Percentiles rank a stretch among this genome's conserved stretches.
These are phyloP conservation scores for Hyperopisus bebe DNA, from an alignment of 2,113 vertebrate genomes.

Conservation along the genomic window DNA sequence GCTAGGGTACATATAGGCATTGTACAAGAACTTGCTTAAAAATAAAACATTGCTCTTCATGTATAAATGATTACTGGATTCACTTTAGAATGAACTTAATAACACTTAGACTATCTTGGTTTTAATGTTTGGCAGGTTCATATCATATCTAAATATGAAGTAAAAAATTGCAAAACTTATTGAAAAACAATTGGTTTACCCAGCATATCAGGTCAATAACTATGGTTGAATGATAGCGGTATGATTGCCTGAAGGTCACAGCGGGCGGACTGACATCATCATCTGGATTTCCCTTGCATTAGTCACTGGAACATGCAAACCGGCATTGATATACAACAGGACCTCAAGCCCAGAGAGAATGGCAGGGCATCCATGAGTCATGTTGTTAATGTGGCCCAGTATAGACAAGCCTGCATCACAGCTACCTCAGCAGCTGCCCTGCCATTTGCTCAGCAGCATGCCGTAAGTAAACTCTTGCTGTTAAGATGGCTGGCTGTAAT, in stretches of 20 bases:
- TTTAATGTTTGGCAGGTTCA: background rate
- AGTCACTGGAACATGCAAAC: constrained; percentile 61
- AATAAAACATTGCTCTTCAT: background rate
- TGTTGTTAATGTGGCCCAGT: constrained; percentile 41
- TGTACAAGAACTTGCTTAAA: background rate
- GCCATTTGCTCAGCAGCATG: constrained; percentile 60
- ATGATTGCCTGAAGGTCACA: constrained; percentile 37
- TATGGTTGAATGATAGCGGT: constrained; percentile 46
- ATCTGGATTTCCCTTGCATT: constrained; percentile 66
- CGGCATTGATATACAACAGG: constrained; percentile 41
- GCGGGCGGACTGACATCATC: constrained; percentile 55
- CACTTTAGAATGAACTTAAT: constrained; percentile 54
- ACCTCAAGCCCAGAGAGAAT: constrained; percentile 33
- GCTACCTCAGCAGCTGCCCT: constrained; percentile 58
- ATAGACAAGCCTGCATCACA: constrained; percentile 30
- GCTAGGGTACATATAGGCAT: background rate
- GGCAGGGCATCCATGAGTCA: constrained; percentile 45
- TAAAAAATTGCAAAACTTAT: background rate
- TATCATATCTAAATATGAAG: background rate
- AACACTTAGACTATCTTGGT: background rate
- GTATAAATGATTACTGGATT: constrained; percentile 49
- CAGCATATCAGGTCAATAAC: background rate
- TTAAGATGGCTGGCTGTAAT: constrained; percentile 32
- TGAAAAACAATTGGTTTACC: background rate
- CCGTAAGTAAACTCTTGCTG: constrained; percentile 47